A percentile compares a stretch with the other conserved stretches of the same genome.
phyloP scores from a whole-genome alignment of 2,797 vertebrate genomes.

The Cyclopterus lumpus region DNA sequence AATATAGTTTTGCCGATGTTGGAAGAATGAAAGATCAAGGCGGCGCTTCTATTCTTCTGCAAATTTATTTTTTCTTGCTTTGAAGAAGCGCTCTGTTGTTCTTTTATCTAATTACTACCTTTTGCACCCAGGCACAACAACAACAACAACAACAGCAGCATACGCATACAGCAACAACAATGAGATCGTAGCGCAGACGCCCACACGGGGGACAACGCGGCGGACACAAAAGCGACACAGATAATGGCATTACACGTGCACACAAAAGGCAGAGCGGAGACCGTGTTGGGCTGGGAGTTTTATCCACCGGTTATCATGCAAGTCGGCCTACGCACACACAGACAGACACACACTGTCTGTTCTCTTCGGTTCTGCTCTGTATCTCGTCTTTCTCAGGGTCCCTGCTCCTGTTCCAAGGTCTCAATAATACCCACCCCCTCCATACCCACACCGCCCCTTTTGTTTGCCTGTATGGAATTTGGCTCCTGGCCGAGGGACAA shows the following conservation, averaged over 20 bases:
- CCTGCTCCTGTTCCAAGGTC: slow-evolving; percentile 52
- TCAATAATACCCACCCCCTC: slow-evolving; percentile 33
- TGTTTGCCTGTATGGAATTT: slow-evolving; percentile 82
- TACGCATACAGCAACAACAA: slow-evolving; percentile 43
- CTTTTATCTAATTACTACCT: slow-evolving; percentile 56
- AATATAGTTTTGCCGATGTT: slow-evolving; percentile 17
- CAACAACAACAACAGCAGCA: slow-evolving; percentile 49
- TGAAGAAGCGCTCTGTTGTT: slow-evolving; percentile 44
- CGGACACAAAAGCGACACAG: slow-evolving; percentile 41
- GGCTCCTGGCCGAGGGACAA: slow-evolving; percentile 69
- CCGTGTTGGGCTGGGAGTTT: slow-evolving; percentile 28
- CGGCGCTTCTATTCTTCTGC: neutral
- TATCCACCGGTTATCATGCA: slow-evolving; percentile 27
- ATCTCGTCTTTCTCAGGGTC: slow-evolving; percentile 72
- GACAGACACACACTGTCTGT: slow-evolving; percentile 13
- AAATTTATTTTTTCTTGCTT: slow-evolving; percentile 11
- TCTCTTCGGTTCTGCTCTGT: slow-evolving; percentile 51
- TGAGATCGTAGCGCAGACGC: slow-evolving; percentile 52
- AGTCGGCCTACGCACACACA: slow-evolving; percentile 12
- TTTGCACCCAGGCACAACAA: slow-evolving; percentile 40
- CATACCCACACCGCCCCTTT: slow-evolving; percentile 65
- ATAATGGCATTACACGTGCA: slow-evolving; percentile 64
- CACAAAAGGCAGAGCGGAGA: slow-evolving; percentile 47
- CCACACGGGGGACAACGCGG: slow-evolving; percentile 48
- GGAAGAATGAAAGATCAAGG: neutral